Base-by-base conservation (phyloP, 92 coral and sea anemone species). In the Epizoanthus fatuus region DNA sequence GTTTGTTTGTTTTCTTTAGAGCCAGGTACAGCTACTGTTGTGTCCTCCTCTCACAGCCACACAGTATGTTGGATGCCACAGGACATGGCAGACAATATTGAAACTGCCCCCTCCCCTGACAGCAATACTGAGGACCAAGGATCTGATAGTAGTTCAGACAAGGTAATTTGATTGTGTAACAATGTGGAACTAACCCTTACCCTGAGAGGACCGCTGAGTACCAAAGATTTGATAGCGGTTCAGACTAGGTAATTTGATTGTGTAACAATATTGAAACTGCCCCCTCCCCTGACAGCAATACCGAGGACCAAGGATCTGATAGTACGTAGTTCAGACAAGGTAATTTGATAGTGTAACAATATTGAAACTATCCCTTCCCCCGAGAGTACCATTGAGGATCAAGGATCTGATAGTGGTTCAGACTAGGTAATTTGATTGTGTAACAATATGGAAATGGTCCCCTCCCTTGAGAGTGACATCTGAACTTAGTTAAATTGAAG, bases 1-100 rank as follows among this genome's bases (percentile, higher is more conserved):
- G 13, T 25, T 25, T 47, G 13, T 7, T 49, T 45, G 38, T 51
- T 22, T 13, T 16, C 42, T 77, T 47, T 40, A 77, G 82, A 77
- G 19, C 38, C 13, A 16, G 44, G 13, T 42, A 22, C 57, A 5
- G 65, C 69, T 5, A 15, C 82, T 7, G 35, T 42, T 22, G 42
- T 77, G 14, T 64, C 55, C 6, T 42, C 69, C 13, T 59, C 44
- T 22, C 82, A 77, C 16, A 77, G 82, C 39, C 82, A 77, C 70
- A 77, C 82, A 0, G 71, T 77, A 19, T 77, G 82, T 56, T 77
- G 82, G 82, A 59, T 59, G 82, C 82, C 82, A 4, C 82, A 77
- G 9, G 82, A 69, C 42, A 60, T 77, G 82, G 53, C 64, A 20
- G 47, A 62, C 56, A 59, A 58, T 29, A 60, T 52, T 11, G 57